A percentile compares a stretch with the other conserved stretches of the same genome.
These are phyloP conservation scores for Drosophila emarginata DNA, from an alignment of 2,888 invertebrate species.

Conservation along the genomic window DNA sequence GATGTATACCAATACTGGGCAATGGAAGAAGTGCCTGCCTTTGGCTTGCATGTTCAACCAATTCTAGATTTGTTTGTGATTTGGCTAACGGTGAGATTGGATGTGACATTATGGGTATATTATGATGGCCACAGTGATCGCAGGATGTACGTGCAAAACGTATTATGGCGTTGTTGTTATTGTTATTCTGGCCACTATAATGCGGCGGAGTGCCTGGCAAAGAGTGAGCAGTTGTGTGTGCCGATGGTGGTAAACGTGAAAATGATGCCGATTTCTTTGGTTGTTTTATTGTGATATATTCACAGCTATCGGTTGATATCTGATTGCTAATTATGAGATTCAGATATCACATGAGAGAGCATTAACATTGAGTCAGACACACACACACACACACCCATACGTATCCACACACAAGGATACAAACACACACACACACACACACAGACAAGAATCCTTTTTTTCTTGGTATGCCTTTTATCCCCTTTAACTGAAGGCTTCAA, in stretches of 20 bases:
- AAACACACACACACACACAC: conserved; percentile 25
- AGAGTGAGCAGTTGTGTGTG: conserved; percentile 20
- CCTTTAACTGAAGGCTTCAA: neutral
- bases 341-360: neutral
- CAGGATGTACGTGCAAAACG: conserved; percentile 75
- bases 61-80: conserved; percentile 80
- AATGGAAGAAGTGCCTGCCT: conserved; percentile 68
- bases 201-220: conserved; percentile 24
- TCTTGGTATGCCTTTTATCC: neutral
- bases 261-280: conserved; percentile 74
- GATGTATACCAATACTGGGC: conserved; percentile 61
- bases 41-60: conserved; percentile 65
- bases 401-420: conserved; percentile 18
- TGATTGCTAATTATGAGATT: conserved; percentile 49
- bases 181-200: conserved; percentile 20
- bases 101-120: conserved; percentile 79
- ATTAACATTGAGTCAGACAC: neutral
- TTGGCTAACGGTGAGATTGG: conserved; percentile 79
- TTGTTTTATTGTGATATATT: conserved; percentile 59
- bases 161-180: conserved; percentile 45
- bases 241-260: conserved; percentile 49
- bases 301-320: conserved; percentile 60
- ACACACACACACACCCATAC: conserved; percentile 5
- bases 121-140: conserved; percentile 79
- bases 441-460: neutral